These are phyloP conservation scores for Phyto melanocephala DNA, from an alignment of 2,888 invertebrate genomes.

Conservation along the genomic window DNA sequence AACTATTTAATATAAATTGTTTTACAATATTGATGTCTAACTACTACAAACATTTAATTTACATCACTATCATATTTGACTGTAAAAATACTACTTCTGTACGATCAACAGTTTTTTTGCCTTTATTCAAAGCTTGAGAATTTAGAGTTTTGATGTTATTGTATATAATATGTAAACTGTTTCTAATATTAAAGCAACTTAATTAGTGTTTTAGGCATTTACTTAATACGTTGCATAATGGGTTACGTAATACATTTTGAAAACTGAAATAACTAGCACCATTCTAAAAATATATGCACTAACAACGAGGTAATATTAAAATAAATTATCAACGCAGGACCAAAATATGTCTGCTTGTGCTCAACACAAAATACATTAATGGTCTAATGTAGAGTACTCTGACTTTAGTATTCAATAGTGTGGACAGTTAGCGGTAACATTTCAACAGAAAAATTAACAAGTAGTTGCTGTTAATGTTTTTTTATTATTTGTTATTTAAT, in stretches of 20 bases:
- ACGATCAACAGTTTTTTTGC: no score
- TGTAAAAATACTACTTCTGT: no score
- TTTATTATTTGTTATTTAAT: background rate
- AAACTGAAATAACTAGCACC: background rate
- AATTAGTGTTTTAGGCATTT: no score
- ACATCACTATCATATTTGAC: no score
- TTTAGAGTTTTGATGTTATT: no score
- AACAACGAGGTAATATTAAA: slow-evolving; percentile 63
- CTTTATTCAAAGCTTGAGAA: no score
- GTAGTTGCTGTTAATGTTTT: slow-evolving; percentile 13
- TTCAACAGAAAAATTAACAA: slow-evolving; percentile 59
- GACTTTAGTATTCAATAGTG: background rate
- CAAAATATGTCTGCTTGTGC: background rate
- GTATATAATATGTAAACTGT: no score
- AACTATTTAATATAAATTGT: no score
- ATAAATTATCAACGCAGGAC: slow-evolving; percentile 65
- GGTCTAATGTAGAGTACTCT: background rate
- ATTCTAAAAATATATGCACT: background rate
- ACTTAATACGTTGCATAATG: no score
- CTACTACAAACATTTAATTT: no score
- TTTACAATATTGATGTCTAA: no score
- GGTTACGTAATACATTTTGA: background rate
- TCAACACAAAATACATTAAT: slow-evolving; percentile 14
- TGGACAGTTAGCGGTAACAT: slow-evolving; percentile 44
- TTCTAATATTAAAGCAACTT: no score